Evolutionary conservation across 2,888 invertebrate species (phyloP).

Genomic region (Onchidella celtica): DNA sequence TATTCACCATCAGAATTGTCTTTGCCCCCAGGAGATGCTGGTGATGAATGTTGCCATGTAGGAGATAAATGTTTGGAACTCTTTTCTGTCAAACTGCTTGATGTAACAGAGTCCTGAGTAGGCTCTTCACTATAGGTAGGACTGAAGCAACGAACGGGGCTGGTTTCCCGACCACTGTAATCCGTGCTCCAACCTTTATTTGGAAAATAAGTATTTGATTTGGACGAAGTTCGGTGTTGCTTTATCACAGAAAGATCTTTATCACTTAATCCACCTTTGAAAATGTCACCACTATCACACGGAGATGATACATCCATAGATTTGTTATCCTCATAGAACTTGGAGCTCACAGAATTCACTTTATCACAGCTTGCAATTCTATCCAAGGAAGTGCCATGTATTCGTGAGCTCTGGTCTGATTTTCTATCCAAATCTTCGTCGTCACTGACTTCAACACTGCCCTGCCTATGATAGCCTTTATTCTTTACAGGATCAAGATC

Average conservation of each 20-base stretch:
- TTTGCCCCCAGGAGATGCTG: constrained; percentile 28
- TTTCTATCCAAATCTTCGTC: constrained; percentile 35
- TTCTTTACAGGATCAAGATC: constrained; percentile 76
- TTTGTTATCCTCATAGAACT: constrained; percentile 11
- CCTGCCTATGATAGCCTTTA: constrained; percentile 93
- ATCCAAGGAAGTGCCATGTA: constrained; percentile 7
- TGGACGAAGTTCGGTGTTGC: constrained; percentile 22
- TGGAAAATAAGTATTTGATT: constrained; percentile 24
- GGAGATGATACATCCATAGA: constrained; percentile 28
- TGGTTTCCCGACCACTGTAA: constrained; percentile 29
- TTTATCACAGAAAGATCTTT: constrained; percentile 51
- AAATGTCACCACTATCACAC: constrained; percentile 43
- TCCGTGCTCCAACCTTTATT: constrained; percentile 21
- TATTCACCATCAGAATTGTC: constrained; percentile 26
- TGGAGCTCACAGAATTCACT: constrained; percentile 23
- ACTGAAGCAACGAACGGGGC: constrained; percentile 51
- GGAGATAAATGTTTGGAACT: constrained; percentile 51
- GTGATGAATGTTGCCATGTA: constrained; percentile 44
- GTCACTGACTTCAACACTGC: constrained; percentile 38
- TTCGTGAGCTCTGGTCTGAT: constrained; percentile 23
- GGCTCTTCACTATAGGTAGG: constrained; percentile 50
- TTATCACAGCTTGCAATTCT: constrained; percentile 26
- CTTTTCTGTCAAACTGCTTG: constrained; percentile 50
- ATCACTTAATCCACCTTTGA: constrained; percentile 50
- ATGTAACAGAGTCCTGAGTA: constrained; percentile 51